phyloP scores from a whole-genome alignment of 2,888 invertebrate genomes.

The Acrobasis repandana region DNA sequence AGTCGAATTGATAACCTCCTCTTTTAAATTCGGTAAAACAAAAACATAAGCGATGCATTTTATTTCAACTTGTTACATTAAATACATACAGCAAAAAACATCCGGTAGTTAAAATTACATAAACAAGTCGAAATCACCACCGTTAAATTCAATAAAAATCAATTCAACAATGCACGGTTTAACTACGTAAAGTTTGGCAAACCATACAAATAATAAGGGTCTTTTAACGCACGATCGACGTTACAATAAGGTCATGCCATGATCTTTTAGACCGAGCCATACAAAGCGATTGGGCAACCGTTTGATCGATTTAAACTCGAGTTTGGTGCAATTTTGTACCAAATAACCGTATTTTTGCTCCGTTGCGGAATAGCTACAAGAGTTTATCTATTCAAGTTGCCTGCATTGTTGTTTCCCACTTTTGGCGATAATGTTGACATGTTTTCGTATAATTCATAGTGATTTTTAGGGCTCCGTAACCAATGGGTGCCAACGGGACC shows the following conservation, averaged over 20 bases:
- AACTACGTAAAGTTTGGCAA: not conserved
- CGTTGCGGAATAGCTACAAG: slow-evolving; percentile 14
- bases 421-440: slow-evolving; percentile 2
- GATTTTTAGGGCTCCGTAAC: too few species aligned
- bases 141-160: slow-evolving; percentile 13
- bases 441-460: not conserved
- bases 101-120: not conserved
- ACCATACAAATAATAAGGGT: slow-evolving; percentile 17
- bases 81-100: not conserved
- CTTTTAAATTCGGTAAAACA: too few species aligned
- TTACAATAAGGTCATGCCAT: slow-evolving; percentile 23
- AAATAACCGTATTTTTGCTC: slow-evolving; percentile 18
- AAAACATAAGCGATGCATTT: too few species aligned
- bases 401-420: not conserved
- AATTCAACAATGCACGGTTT: slow-evolving; percentile 1
- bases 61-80: not conserved
- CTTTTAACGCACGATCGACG: slow-evolving; percentile 21
- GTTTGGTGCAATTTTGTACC: slow-evolving; percentile 16
- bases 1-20: too few species aligned
- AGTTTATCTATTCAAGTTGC: slow-evolving; percentile 12
- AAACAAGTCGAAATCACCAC: slow-evolving; percentile 9
- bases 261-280: slow-evolving; percentile 22
- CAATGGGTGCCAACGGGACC: too few species aligned
- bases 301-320: slow-evolving; percentile 16
- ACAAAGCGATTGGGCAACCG: slow-evolving; percentile 15